Evolutionary conservation across 1,140 invertebrate species (phyloP), one percentile per base, ranked within the genome.

Genomic region (Carcinoscorpius rotundicauda): DNA sequence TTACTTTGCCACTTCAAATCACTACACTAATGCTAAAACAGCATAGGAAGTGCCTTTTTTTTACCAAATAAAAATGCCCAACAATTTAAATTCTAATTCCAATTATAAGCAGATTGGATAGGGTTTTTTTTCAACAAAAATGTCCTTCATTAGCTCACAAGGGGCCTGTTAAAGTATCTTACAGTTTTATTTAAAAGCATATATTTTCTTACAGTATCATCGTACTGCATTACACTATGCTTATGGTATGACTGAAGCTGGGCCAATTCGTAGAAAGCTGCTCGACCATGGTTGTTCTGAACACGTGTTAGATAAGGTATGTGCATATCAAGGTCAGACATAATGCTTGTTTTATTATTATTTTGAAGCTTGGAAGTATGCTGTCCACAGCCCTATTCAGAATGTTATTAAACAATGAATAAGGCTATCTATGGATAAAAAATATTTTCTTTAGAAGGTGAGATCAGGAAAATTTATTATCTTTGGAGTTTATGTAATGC

Each of bases 281-380:
- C 57, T 68, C 48, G 50, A 51, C 60, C 61, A 57, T 60, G 66
- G 66, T 4, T 64, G 63, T 55, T 68, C 66, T 51, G 66, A 68
- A 49, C 66, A 68, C 63, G 64, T 65, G 50, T 52, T 68, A 57
- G 66, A 68, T 60, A 64, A 65, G n/a, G 66, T 68, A 57, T 55
- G 49, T 59, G 51, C 8, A 29, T 29, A 29, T 29, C 29, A 29
- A 2, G 29, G 29, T 29, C 29, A 29, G 29, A 29, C 29, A 29
- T 29, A 2, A 29, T 29, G 29, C 29, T 29, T 29, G 29, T 29
- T 29, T 29, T 29, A 29, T 29, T 29, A 2, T 29, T 29, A 29
- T 29, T 29, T 29, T 29, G 29, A 29, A 1, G n/a, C n/a, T n/a
- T n/a, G n/a, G 29, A 29, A 29, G 29, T 29, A 29, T 29, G 29